Base-by-base conservation (phyloP, 2,888 invertebrate genomes). In the Tenthredo mesomela region DNA sequence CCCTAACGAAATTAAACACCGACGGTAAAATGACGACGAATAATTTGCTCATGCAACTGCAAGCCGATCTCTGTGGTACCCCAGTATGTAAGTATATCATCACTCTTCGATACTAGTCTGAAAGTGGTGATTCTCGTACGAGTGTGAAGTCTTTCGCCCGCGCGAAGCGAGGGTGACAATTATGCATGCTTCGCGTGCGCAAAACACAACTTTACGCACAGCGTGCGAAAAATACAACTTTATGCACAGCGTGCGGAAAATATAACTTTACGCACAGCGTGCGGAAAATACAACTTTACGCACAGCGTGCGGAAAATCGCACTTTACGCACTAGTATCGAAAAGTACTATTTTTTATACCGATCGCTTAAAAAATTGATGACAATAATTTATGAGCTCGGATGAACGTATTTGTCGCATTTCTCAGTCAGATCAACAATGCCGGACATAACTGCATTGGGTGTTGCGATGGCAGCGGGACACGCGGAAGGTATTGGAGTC, bases 11-110 rank as follows among this genome's bases (percentile, higher is more conserved):
- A 89, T 94, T 99, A 0, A 96, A 98, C 93, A 98, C 99, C 0
- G 99, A 99, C 92, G 99, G 99, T 0, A 97, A 96, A 89, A 97
- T 99, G 96, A 97, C 98, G 0, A 95, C 95, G 7, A 99, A 99
- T 92, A 96, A 96, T 90, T 94, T 98, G 3, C 95, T 99, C 73
- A 98, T 99, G 97, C 99, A 99, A 93, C 92, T 99, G 82, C 99
- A 99, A 93, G 98, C 99, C 0, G 99, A 99, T 93, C 95, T 99
- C 18, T 95, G 97, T 78, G 99, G 99, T 0, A 96, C 98, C 88
- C 97, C 98, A 86, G 98, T 99, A 50, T 97, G 98, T 96, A 91
- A 95, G 96, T 95, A 86, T 73, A 67, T 37, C 7, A 37, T 0
- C 2, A 37, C 6, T 65, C 12, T 29, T 86, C 12, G 78, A 58